phyloP scores from a whole-genome alignment of 2,797 vertebrate species.

The Sebastes hubbsi region DNA sequence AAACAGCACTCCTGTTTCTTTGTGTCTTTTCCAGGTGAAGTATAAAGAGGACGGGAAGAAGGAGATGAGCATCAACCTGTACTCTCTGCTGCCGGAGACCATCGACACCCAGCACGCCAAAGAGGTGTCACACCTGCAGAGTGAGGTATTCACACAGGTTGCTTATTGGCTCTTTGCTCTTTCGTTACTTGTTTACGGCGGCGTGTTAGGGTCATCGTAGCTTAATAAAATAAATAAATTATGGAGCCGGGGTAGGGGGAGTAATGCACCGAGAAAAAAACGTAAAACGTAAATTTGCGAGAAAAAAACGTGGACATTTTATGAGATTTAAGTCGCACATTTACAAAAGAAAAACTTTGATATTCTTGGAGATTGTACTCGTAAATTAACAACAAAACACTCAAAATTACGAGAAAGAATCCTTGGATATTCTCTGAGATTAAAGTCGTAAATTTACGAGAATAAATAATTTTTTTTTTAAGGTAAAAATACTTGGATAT shows the following conservation, averaged over 20 bases:
- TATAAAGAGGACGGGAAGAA: constrained; percentile 87
- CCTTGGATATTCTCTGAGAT: neutral
- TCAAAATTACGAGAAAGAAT: too few relatives aligned
- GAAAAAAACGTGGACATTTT: too few relatives aligned
- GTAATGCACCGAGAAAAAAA: neutral
- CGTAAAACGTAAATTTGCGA: too few relatives aligned
- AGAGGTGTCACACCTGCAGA: constrained; percentile 61
- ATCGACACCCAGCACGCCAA: constrained; percentile 66
- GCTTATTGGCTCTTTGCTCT: neutral
- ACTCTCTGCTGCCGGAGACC: constrained; percentile 71
- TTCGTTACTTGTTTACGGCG: neutral
- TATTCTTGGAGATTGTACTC: too few relatives aligned
- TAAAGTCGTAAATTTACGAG: neutral
- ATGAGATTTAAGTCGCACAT: neutral
- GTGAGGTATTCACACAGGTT: constrained; percentile 49
- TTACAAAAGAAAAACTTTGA: neutral
- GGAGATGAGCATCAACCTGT: constrained; percentile 68
- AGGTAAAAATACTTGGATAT: too few relatives aligned
- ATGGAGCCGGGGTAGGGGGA: too few relatives aligned
- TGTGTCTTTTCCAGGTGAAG: constrained; percentile 77
- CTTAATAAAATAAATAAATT: too few relatives aligned
- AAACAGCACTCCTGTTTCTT: accelerated
- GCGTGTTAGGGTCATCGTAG: neutral
- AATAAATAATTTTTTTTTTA: too few relatives aligned
- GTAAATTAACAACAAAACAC: too few relatives aligned